These are phyloP conservation scores for Oxyscelio sp. DNA, from an alignment of 2,888 invertebrate genomes.

Conservation along the genomic window DNA sequence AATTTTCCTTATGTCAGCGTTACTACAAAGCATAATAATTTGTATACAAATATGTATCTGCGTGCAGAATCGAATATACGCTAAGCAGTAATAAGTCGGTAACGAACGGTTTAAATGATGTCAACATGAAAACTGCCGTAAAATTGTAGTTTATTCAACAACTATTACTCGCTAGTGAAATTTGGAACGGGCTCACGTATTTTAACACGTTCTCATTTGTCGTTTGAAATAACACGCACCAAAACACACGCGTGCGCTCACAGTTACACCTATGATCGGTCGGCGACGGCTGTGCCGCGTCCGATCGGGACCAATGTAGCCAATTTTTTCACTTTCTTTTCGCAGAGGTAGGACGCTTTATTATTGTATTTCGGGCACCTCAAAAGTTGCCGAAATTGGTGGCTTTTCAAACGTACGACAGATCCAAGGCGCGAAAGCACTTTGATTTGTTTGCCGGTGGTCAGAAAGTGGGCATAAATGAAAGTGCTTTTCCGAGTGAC, in stretches of 20 bases:
- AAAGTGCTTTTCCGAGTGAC: conserved; percentile 21
- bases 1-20: no score
- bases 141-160: conserved; percentile 34
- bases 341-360: conserved; percentile 74
- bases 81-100: conserved; percentile 10
- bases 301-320: conserved; percentile 58
- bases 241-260: conserved; percentile 75
- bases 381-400: conserved; percentile 70
- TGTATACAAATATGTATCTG: no score
- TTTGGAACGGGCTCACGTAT: conserved; percentile 35
- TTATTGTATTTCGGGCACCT: conserved; percentile 63
- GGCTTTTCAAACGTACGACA: conserved; percentile 42
- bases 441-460: conserved; percentile 13
- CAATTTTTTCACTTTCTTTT: conserved; percentile 69
- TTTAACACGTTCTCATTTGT: conserved; percentile 26
- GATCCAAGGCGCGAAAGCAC: conserved; percentile 11
- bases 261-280: conserved; percentile 64
- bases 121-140: neutral
- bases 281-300: conserved; percentile 29
- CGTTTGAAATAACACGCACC: conserved; percentile 59
- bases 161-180: conserved; percentile 24
- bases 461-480: neutral
- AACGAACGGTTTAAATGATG: conserved; percentile 2
- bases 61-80: conserved; percentile 12
- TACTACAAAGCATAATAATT: no score